These are phyloP conservation scores for Tautogolabrus adspersus DNA, from an alignment of 2,113 vertebrate species.

Conservation along the genomic window DNA sequence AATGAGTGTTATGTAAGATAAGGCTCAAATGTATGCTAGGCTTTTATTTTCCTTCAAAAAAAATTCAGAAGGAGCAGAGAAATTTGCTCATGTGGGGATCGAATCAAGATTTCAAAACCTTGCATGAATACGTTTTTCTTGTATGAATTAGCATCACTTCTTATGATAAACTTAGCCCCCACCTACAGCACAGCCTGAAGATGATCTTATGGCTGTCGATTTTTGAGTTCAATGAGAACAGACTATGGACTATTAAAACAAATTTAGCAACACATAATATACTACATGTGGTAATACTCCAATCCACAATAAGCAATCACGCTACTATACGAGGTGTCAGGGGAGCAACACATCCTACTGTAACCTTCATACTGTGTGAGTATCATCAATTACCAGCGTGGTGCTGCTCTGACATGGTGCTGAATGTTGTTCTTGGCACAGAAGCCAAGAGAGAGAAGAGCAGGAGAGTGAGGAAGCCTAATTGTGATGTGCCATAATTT, in stretches of 20 bases:
- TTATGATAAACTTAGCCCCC: not conserved
- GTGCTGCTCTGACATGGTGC: constrained; percentile 59
- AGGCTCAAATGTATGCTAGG: constrained; percentile 26
- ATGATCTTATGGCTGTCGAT: constrained; percentile 39
- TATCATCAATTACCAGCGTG: constrained; percentile 63
- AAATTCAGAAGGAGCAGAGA: constrained; percentile 25
- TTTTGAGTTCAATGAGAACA: constrained; percentile 67
- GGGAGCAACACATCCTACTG: constrained; percentile 71
- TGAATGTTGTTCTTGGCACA: constrained; percentile 78
- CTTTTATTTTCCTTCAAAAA: constrained; percentile 35
- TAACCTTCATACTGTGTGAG: constrained; percentile 44
- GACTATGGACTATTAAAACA: constrained; percentile 65
- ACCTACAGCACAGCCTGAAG: constrained; percentile 25
- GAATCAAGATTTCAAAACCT: constrained; percentile 17
- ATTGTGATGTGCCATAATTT: constrained; percentile 76
- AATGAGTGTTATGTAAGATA: constrained; percentile 45
- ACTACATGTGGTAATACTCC: constrained; percentile 70
- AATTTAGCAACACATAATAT: constrained; percentile 70
- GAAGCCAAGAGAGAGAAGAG: constrained; percentile 50
- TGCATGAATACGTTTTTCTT: constrained; percentile 13
- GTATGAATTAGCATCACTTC: not conserved
- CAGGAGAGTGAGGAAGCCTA: constrained; percentile 59
- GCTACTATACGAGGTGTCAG: constrained; percentile 60
- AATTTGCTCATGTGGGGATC: constrained; percentile 31
- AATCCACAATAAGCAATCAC: constrained; percentile 67